Evolutionary conservation across 2,797 vertebrate genomes (phyloP).

Genomic region (Parambassis ranga): DNA sequence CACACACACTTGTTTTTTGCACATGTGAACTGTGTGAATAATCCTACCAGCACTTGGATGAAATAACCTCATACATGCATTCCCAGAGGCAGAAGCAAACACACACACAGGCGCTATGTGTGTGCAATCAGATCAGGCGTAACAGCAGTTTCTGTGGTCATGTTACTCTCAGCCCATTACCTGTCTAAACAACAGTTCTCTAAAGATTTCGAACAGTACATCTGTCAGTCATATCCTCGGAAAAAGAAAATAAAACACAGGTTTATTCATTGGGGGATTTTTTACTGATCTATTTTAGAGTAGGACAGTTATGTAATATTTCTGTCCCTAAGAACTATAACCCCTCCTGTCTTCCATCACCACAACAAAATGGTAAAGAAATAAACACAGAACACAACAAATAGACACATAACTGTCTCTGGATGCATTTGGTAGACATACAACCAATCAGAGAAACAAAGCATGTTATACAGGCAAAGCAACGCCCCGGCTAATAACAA

Average conservation of each 20-base stretch:
- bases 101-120: slow-evolving; percentile 4
- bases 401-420: too few relatives aligned
- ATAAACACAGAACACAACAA: too few relatives aligned
- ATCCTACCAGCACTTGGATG: background rate
- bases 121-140: slow-evolving; percentile 71
- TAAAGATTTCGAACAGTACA: slow-evolving; percentile 29
- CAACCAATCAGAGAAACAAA: too few relatives aligned
- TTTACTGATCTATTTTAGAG: too few relatives aligned
- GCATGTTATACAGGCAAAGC: too few relatives aligned
- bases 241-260: too few relatives aligned
- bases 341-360: too few relatives aligned
- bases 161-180: slow-evolving; percentile 70
- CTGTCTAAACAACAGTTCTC: slow-evolving; percentile 67
- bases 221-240: slow-evolving; percentile 42
- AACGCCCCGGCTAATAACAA: too few relatives aligned
- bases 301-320: too few relatives aligned
- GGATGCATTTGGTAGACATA: too few relatives aligned
- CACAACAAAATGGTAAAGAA: too few relatives aligned
- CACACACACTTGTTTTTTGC: background rate
- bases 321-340: too few relatives aligned
- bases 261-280: background rate
- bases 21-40: background rate
- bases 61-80: background rate
- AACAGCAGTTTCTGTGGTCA: slow-evolving; percentile 61
- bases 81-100: background rate